Evolutionary conservation across 2,113 vertebrate genomes (phyloP), one percentile per base, ranked within the genome.

Genomic region (Oncorhynchus keta): DNA sequence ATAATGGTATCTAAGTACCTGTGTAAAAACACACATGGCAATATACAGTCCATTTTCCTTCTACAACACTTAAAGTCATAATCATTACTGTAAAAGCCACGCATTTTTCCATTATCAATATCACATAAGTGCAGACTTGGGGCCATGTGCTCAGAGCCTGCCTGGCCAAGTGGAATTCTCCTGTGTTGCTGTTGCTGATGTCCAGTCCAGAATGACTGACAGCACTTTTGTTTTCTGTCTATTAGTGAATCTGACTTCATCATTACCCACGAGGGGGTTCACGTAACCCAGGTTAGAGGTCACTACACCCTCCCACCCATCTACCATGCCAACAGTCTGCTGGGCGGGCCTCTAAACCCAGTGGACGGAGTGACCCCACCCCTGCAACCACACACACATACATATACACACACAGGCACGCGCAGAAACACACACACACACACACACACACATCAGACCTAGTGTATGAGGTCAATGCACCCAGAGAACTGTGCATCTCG

Each of bases 201-300:
- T 68, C 70, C 79, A 45, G 76, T 76, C 72, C 78, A 1, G 78
- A 70, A 57, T 92, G 91, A 94, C 89, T 91, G 92, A 90, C 92
- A 86, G 87, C 84, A 86, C 92, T 90, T 92, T 92, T 93, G 91
- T 93, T 93, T 93, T 92, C 91, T 73, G 7, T 13, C 64, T 86
- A 91, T 93, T 93, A 94, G 88, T 70, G 77, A 94, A 93, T 94
- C 92, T 94, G 93, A 94, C 93, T 91, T 94, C 93, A 94, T 87
- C 85, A 13, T 73, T n/a, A 79, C 82, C 89, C 87, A 68, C 65
- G 49, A 84, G 85, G 89, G 89, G 84, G 90, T 90, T 94, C 87
- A 82, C 87, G 73, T 91, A 89, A 89, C 89, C 76, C 85, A 80
- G 80, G 83, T 75, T 81, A 66, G 75, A 82, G 91, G 89, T 91